Conservation (phyloP, 2,797 vertebrate species). For the Pristis pectinata region DNA sequence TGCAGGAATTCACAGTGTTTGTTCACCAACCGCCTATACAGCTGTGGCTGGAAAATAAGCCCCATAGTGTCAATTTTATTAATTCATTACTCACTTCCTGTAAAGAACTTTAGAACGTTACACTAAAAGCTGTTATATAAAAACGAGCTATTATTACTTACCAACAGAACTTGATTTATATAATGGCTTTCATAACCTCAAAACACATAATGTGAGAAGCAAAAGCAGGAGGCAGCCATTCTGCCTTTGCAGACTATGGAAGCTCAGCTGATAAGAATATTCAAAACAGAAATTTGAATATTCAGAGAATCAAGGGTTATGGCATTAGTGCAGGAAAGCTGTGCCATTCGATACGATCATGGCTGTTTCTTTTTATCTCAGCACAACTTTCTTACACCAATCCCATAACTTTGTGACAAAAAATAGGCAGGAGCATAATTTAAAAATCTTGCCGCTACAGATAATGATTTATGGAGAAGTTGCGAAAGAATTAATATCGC, state of each 20-base stretch:
- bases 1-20: background rate
- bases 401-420: too few relatives aligned
- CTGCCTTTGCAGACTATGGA: background rate
- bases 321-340: too few relatives aligned
- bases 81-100: background rate
- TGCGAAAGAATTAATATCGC: too few relatives aligned
- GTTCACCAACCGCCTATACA: too few relatives aligned
- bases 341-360: too few relatives aligned
- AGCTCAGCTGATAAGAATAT: background rate
- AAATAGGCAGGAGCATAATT: too few relatives aligned
- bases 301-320: too few relatives aligned
- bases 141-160: background rate
- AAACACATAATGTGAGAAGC: background rate
- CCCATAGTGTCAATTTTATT: background rate
- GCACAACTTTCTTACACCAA: too few relatives aligned
- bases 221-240: background rate
- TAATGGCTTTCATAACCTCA: background rate
- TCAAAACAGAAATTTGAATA: background rate
- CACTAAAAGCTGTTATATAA: too few relatives aligned
- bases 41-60: background rate
- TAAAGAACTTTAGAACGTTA: too few relatives aligned
- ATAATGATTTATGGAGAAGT: too few relatives aligned
- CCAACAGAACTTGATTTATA: background rate
- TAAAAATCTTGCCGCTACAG: too few relatives aligned
- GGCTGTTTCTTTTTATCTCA: background rate